Conservation (phyloP, 2,888 invertebrate genomes). For the Auanema freiburgensis region DNA sequence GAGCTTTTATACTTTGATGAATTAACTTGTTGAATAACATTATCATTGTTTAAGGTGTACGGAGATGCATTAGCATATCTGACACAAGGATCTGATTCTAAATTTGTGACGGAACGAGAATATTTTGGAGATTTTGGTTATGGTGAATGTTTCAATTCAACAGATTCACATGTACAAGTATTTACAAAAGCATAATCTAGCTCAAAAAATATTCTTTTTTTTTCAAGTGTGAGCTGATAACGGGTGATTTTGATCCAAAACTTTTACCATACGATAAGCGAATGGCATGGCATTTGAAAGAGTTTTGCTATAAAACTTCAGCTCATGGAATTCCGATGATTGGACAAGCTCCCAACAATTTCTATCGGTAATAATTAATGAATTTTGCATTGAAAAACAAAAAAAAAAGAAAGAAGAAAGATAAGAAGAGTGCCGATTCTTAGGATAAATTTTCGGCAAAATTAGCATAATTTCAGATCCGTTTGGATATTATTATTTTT, state of each 20-base stretch:
- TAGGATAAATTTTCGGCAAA: background rate
- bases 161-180: slow-evolving; percentile 51
- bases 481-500: slow-evolving; percentile 56
- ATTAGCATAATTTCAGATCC: slow-evolving; percentile 25
- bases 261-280: slow-evolving; percentile 52
- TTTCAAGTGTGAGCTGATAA: slow-evolving; percentile 56
- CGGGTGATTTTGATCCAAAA: slow-evolving; percentile 58
- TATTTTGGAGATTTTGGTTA: slow-evolving; percentile 56
- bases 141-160: slow-evolving; percentile 54
- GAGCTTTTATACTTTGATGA: background rate
- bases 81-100: slow-evolving; percentile 36
- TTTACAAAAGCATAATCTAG: background rate
- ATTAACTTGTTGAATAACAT: background rate
- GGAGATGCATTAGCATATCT: slow-evolving; percentile 55
- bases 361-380: slow-evolving; percentile 39
- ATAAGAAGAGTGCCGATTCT: too few species aligned
- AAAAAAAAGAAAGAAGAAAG: background rate
- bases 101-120: slow-evolving; percentile 59
- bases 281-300: slow-evolving; percentile 55
- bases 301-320: slow-evolving; percentile 61
- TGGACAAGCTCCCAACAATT: slow-evolving; percentile 57
- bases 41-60: slow-evolving; percentile 38
- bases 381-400: background rate
- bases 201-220: background rate
- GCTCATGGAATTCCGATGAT: slow-evolving; percentile 63